Conservation (phyloP, 1,140 invertebrate species). For the Bombyx mandarina region DNA sequence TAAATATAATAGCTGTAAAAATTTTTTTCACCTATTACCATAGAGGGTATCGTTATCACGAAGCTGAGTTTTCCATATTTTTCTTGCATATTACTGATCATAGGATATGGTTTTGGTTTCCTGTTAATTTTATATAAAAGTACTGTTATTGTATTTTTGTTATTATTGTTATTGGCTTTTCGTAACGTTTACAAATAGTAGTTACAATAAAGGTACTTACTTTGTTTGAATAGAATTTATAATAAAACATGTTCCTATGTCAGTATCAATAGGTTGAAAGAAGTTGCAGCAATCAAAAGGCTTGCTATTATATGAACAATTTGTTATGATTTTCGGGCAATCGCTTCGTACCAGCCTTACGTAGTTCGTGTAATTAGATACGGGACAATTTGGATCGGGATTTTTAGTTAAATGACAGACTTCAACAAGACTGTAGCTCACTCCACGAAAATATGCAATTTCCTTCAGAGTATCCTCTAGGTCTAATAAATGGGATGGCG, state of each 20-base stretch:
- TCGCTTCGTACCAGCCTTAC: slow-evolving; percentile 70
- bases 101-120: slow-evolving; percentile 42
- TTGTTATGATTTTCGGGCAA: slow-evolving; percentile 70
- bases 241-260: slow-evolving; percentile 76
- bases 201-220: slow-evolving; percentile 22
- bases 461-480: slow-evolving; percentile 77
- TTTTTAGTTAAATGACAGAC: slow-evolving; percentile 67
- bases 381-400: slow-evolving; percentile 42
- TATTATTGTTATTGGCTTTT: neutral
- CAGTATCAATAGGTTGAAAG: slow-evolving; percentile 75
- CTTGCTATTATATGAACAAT: slow-evolving; percentile 75
- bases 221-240: slow-evolving; percentile 76
- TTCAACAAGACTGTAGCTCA: slow-evolving; percentile 73
- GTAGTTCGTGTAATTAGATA: slow-evolving; percentile 72
- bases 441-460: slow-evolving; percentile 75
- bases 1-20: neutral
- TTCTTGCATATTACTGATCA: slow-evolving; percentile 63
- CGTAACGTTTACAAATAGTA: too few relatives aligned
- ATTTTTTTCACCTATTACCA: slow-evolving; percentile 44
- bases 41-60: slow-evolving; percentile 66
- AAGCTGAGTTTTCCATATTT: slow-evolving; percentile 71
- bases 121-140: slow-evolving; percentile 22
- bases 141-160: neutral
- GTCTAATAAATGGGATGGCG: slow-evolving; percentile 75
- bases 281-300: slow-evolving; percentile 77